Evolutionary conservation across 2,888 invertebrate species (phyloP).

Genomic region (Cynaeus angustus): DNA sequence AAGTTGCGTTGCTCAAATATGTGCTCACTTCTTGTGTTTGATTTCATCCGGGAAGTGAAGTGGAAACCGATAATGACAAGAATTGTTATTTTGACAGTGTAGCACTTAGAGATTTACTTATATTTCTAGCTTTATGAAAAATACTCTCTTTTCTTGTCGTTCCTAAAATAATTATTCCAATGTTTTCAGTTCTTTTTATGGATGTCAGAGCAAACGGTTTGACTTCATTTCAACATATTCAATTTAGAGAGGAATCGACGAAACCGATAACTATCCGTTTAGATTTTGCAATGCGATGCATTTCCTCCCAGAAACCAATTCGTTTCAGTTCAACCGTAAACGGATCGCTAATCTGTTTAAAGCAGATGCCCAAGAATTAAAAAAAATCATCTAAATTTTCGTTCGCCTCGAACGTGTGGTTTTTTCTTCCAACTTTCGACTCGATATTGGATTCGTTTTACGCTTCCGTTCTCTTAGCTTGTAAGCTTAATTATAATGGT

Average conservation of each 20-base stretch:
- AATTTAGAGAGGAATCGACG: constrained; percentile 21
- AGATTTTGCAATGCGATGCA: constrained; percentile 32
- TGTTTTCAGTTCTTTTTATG: no score
- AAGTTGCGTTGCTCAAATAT: no score
- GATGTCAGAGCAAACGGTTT: neutral
- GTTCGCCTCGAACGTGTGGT: constrained; percentile 15
- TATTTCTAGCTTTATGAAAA: no score
- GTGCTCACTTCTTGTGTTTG: no score
- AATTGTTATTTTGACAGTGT: no score
- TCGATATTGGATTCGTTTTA: constrained; percentile 35
- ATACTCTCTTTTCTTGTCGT: no score
- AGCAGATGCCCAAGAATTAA: constrained; percentile 24
- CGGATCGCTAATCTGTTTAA: constrained; percentile 39
- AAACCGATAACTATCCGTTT: constrained; percentile 35
- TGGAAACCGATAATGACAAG: no score
- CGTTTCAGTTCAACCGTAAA: constrained; percentile 27
- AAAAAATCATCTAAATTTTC: constrained; percentile 22
- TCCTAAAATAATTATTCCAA: no score
- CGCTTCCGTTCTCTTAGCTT: constrained; percentile 35
- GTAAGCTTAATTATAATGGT: constrained; percentile 37
- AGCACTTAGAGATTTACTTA: no score
- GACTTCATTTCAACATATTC: constrained; percentile 17
- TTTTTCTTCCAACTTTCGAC: constrained; percentile 18
- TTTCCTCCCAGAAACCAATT: constrained; percentile 38
- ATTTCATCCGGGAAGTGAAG: no score